Evolutionary conservation across 2,797 vertebrate species (phyloP), one percentile per base, ranked within the genome.

Genomic region (Microchirus variegatus): DNA sequence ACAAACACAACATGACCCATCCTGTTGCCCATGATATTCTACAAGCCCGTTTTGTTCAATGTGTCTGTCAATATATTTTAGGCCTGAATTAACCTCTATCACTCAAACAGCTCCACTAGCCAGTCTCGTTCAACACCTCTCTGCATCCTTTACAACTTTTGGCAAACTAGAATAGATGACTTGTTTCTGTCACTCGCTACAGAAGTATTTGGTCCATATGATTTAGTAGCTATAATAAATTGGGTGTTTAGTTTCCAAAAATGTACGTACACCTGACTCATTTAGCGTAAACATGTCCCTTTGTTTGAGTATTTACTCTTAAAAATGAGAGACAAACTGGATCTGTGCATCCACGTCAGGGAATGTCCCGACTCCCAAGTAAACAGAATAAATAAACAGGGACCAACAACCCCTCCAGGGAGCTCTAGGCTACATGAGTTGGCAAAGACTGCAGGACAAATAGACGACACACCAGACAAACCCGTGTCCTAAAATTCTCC

Each of bases 361-460:
- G 49, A 67, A 77, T 54, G 19, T 63, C 65, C 43, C 55, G 52
- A 48, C 45, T 59, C 62, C 59, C 54, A 77, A 70, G 67, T 38
- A 31, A 31, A 31, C 31, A 31, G 63, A 67, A 44, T 58, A 63
- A 75, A 78, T 52, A 70, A 64, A 65, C 22, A 55, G 3, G 52
- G 15, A 64, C 51, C 37, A 53, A 63, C 19, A 46, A 37, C 50
- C 56, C 57, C 73, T 43, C 53, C 40, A 41, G 73, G 41, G 53
- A 80, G 51, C 53, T 70, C 59, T 61, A 46, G 38, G 46, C 55
- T 55, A 52, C 13, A 45, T 71, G 65, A 78, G 61, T 17, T 58
- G 19, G 57, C 72, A 73, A 73, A 57, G 62, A 51, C 53, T 55
- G 47, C 3, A 70, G 59, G 47, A 65, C 18, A 53, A 62, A 70